phyloP scores from a whole-genome alignment of 2,113 vertebrate genomes.

The Daboia siamensis region DNA sequence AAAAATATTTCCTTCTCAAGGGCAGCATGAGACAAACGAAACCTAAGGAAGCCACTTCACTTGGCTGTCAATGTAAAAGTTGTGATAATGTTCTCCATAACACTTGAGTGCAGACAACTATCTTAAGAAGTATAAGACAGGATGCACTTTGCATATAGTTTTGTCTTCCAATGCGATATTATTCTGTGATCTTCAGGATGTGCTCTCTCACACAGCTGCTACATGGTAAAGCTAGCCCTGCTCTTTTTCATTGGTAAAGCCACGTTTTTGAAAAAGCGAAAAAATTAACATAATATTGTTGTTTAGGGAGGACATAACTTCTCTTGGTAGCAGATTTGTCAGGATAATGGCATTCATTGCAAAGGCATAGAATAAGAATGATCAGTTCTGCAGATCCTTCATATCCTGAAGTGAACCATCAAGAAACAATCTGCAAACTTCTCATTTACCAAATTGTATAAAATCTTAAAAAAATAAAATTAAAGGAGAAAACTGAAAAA shows the following conservation, averaged over 20 bases:
- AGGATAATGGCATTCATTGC: neutral
- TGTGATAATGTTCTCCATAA: neutral
- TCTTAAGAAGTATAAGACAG: neutral
- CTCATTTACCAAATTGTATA: neutral
- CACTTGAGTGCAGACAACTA: neutral
- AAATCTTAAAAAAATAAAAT: neutral
- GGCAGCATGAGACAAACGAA: neutral
- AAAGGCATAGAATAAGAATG: neutral
- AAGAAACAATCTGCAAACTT: neutral
- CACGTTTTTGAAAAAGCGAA: neutral
- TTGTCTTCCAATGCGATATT: neutral
- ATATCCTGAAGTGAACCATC: neutral
- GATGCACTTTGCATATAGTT: neutral
- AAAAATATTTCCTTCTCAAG: neutral
- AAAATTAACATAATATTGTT: neutral
- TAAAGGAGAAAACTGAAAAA: neutral
- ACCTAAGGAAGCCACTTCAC: neutral
- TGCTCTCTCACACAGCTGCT: neutral
- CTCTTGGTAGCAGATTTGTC: neutral
- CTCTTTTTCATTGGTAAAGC: neutral
- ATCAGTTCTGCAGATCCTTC: neutral
- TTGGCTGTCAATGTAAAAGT: neutral
- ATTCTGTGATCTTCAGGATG: neutral
- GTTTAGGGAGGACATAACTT: neutral
- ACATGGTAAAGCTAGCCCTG: neutral